Conservation (phyloP, 2,888 invertebrate genomes). For the Apamea monoglypha region DNA sequence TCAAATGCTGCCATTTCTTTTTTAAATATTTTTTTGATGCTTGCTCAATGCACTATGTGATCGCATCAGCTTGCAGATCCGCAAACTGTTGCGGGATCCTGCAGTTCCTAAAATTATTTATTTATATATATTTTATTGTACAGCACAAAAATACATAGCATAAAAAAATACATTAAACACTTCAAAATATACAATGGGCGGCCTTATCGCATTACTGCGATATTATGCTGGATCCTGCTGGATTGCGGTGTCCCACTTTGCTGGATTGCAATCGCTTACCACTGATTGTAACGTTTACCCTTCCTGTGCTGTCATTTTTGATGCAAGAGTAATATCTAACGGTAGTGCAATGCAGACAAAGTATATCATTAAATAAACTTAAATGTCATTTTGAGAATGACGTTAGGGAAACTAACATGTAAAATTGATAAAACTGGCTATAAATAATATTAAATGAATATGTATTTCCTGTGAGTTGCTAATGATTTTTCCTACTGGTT, state of each 20-base stretch:
- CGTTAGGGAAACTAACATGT: conserved; percentile 32
- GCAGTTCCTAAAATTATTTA: background rate
- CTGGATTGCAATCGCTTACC: background rate
- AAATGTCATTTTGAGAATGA: background rate
- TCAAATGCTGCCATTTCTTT: background rate
- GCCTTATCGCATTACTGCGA: no score
- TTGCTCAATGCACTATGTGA: background rate
- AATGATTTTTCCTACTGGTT: conserved; percentile 7
- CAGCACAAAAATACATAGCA: no score
- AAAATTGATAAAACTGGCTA: conserved; percentile 30
- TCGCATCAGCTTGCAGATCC: background rate
- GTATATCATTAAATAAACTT: background rate
- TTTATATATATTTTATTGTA: no score
- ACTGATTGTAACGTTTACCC: background rate
- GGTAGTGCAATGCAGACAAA: conserved; percentile 11
- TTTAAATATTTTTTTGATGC: background rate
- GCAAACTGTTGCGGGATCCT: background rate
- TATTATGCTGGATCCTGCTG: no score
- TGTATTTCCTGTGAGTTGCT: conserved; percentile 26
- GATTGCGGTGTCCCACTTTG: background rate
- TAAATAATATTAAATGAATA: conserved; percentile 50
- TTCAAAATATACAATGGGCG: no score
- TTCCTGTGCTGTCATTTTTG: background rate
- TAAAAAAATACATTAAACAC: no score
- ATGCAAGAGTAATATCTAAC: background rate